Evolutionary conservation across 1,140 invertebrate genomes (phyloP).

Genomic region (Eriosoma lanigerum): DNA sequence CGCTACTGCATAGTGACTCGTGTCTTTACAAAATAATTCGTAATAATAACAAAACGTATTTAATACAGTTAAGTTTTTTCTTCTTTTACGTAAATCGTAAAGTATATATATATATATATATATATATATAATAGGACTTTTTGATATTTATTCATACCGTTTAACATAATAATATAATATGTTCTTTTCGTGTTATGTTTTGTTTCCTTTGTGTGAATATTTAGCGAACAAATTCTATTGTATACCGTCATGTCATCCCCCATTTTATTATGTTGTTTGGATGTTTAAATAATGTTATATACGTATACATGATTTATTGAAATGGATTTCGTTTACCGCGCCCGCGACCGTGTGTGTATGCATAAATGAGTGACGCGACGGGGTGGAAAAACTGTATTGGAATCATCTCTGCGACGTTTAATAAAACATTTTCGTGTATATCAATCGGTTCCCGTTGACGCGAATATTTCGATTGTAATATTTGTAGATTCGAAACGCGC

Average conservation of each 20-base stretch:
- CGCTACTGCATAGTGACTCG: too few relatives aligned
- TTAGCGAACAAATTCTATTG: conserved; percentile 18
- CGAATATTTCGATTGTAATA: not conserved
- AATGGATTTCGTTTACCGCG: not conserved
- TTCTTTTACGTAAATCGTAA: too few relatives aligned
- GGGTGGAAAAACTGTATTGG: not conserved
- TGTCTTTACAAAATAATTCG: too few relatives aligned
- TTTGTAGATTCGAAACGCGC: not conserved
- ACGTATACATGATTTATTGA: not conserved
- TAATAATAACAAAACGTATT: too few relatives aligned
- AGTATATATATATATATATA: too few relatives aligned
- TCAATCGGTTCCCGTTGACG: not conserved
- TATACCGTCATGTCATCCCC: not conserved
- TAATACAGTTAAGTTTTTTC: too few relatives aligned
- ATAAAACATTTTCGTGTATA: not conserved
- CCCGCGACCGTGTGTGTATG: not conserved
- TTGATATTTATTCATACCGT: not conserved
- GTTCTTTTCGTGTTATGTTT: conserved; percentile 1
- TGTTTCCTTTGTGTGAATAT: not conserved
- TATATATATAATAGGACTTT: too few relatives aligned
- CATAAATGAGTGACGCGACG: not conserved
- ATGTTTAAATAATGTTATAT: not conserved
- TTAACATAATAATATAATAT: conserved; percentile 12
- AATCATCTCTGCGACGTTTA: not conserved
- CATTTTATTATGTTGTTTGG: not conserved